phyloP scores from a whole-genome alignment of 2,888 invertebrate genomes.

The Heliconius charithonia region DNA sequence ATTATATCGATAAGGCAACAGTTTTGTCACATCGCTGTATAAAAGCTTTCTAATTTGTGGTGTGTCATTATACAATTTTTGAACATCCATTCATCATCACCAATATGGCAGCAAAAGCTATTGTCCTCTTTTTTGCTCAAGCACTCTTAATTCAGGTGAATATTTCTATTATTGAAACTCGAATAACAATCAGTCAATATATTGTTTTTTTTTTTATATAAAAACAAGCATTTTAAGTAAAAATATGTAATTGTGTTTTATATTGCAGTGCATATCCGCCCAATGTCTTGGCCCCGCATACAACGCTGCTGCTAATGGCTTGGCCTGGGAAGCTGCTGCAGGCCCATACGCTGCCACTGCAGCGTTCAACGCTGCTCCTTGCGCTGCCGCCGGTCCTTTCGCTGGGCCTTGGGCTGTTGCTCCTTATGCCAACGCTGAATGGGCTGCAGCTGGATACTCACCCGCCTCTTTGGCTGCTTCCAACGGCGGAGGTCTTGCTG shows the following conservation, averaged over 20 bases:
- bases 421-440: slow-evolving; percentile 21
- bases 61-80: neutral
- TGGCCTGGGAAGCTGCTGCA: slow-evolving; percentile 25
- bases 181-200: neutral
- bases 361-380: slow-evolving; percentile 20
- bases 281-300: slow-evolving; percentile 40
- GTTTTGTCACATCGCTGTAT: neutral
- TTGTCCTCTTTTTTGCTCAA: slow-evolving; percentile 30
- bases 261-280: slow-evolving; percentile 42
- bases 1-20: neutral
- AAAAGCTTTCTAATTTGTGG: neutral
- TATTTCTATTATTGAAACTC: neutral
- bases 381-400: slow-evolving; percentile 16
- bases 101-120: neutral
- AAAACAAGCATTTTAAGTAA: slow-evolving; percentile 20
- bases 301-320: slow-evolving; percentile 28
- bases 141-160: slow-evolving; percentile 28
- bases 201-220: neutral
- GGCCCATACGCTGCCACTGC: slow-evolving; percentile 5
- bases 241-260: neutral
- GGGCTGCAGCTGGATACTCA: slow-evolving; percentile 22
- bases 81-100: neutral
- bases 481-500: slow-evolving; percentile 42
- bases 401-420: slow-evolving; percentile 21
- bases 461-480: slow-evolving; percentile 37